Percentiles rank a stretch among this genome's conserved stretches.
phyloP scores from a whole-genome alignment of 2,797 vertebrate species.

The Bradypodion ventrale region DNA sequence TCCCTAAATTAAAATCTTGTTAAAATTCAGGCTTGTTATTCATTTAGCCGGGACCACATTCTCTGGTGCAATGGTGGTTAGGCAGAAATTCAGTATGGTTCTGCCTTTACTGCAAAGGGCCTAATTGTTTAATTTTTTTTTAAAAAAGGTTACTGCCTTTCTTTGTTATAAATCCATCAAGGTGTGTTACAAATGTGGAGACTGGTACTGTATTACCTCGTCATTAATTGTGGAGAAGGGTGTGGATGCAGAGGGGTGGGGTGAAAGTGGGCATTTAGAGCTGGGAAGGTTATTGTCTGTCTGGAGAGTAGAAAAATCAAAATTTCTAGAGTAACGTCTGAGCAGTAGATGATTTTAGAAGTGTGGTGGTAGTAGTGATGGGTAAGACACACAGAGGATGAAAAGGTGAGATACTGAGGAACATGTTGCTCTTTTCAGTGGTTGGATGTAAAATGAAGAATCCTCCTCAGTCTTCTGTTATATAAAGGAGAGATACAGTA shows the following conservation, averaged over 20 bases:
- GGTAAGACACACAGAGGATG: conserved; percentile 39
- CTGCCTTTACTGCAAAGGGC: conserved; percentile 33
- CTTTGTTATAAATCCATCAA: conserved; percentile 40
- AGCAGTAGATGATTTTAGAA: conserved; percentile 62
- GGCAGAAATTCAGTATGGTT: conserved; percentile 27
- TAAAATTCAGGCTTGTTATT: not conserved
- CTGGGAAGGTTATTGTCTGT: conserved; percentile 52
- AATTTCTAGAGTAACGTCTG: conserved; percentile 76
- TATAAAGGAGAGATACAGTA: conserved; percentile 62
- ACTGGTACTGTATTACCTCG: conserved; percentile 15
- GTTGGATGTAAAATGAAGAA: conserved; percentile 54
- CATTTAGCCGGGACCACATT: not conserved
- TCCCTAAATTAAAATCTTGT: not conserved
- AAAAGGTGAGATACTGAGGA: conserved; percentile 38
- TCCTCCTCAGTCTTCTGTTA: not conserved
- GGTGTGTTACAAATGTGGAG: conserved; percentile 31
- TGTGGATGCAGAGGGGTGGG: conserved; percentile 37
- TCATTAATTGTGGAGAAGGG: not conserved
- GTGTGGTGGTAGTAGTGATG: not conserved
- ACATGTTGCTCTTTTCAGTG: conserved; percentile 42
- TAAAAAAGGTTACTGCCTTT: conserved; percentile 34
- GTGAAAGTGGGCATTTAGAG: conserved; percentile 26
- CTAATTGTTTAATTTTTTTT: conserved; percentile 54
- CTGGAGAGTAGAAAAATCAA: conserved; percentile 60
- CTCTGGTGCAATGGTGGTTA: conserved; percentile 23